Evolutionary conservation across 2,113 vertebrate genomes (phyloP), one percentile per base, ranked within the genome.

Genomic region (Epinephelus fuscoguttatus): DNA sequence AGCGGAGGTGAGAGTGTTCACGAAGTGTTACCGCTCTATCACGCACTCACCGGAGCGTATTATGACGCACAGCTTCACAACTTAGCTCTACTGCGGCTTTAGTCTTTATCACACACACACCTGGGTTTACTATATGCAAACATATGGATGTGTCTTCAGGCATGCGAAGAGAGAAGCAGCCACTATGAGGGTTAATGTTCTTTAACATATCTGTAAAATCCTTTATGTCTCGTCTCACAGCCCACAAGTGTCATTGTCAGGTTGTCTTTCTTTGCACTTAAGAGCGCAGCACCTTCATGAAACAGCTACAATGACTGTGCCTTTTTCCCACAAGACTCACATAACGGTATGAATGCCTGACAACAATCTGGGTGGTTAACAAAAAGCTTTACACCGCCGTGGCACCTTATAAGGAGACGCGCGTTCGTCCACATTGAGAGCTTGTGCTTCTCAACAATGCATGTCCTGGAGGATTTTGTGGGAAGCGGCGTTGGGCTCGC

Each of bases 41-140:
- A 85, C 74, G 60, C 18, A 62, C 72, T 73, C 80, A 66, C 80
- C 9, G 23, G 73, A 81, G 72, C 77, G 14, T 12, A 49, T 80
- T 52, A 52, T 27, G 40, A 84, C 33, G 66, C 69, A 45, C 42
- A n/a, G 40, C 52, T 68, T 60, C 66, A 71, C 79, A 45, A 33
- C 40, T 52, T 37, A 23, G 60, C 63, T 42, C 57, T 10, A 7
- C 70, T 53, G 10, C 18, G 18, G 27, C 55, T 81, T 81, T 30
- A 57, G 17, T 27, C 21, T 50, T 50, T 55, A 57, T 66, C 42
- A 49, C 6, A 45, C n/a, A 55, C 33, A 68, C 53, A 47, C 15
- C 21, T 27, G 21, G 11, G 14, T 74, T 30, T 30, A 52, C 11
- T 42, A 6, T 12, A 42, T 7, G 45, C 69, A 66, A 45, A 30